Evolutionary conservation across 2,113 vertebrate genomes (phyloP), one percentile per base, ranked within the genome.

Genomic region (Dendropsophus ebraccatus): DNA sequence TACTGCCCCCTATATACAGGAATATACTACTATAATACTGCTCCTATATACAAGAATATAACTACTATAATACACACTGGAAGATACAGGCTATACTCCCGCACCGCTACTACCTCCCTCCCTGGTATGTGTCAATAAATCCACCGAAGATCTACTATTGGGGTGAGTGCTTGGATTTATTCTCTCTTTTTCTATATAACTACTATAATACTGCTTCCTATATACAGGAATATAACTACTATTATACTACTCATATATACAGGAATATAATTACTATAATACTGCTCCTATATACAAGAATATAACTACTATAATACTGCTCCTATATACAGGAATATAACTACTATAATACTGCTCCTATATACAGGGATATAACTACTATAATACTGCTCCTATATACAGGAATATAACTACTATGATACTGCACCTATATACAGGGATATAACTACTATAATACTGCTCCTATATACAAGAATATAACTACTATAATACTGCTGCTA

Each of bases 361-460:
- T 62, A 19, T 62, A 1, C n/a, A 49, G 12, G 47, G 12, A 49
- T 49, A 49, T 65, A 30, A 49, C 47, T 49, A 49, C 25, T 65
- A 65, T 65, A 65, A 65, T 65, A 65, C 60, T 65, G 60, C 60
- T 30, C 28, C 60, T 65, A 65, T 65, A n/a, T 65, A 65, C 60
- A 65, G 16, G 60, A 65, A 65, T 65, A 65, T 65, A 65, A 65
- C 60, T 65, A 30, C 25, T 65, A 65, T 65, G 30, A 65, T 65
- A 65, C 60, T 65, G 60, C 28, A 1, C 60, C 60, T 30, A 65
- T 65, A n/a, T 30, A 65, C 25, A 65, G 16, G 60, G 30, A 65
- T 65, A 65, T 28, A 65, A 65, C 28, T 65, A 65, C 60, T 65
- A 65, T 65, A 65, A 65, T 65, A 65, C 60, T 65, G 60, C 60